Evolutionary conservation across 2,888 invertebrate genomes (phyloP), one percentile per base, ranked within the genome.

Genomic region (Tubulanus polymorphus): DNA sequence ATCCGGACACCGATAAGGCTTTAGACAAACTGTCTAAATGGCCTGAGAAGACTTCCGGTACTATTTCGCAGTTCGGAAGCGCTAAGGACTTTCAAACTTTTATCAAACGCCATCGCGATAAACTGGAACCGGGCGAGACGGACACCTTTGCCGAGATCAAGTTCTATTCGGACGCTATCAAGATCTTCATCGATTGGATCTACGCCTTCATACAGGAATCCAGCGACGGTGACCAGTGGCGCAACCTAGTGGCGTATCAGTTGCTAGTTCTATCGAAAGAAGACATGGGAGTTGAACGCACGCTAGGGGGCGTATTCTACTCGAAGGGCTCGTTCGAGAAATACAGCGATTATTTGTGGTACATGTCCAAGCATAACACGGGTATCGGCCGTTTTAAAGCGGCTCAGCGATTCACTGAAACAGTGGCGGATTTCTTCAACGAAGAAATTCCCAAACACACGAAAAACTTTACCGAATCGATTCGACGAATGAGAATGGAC

Each of bases 1-100:
- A 70, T 60, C 63, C 63, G 28, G 69, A 68, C 27, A 71, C 71
- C 1, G 71, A 71, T 55, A 55, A 61, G 5, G 64, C 66, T 0
- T 52, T 70, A 25, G 66, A 66, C 48, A 64, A 63, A 32, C 63
- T 71, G 29, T 63, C 68, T 0, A 60, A 61, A 12, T 41, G 41
- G 49, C 35, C 49, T 2, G 2, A 27, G n/a, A 30, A 26, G 6
- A 23, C 30, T 18, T 15, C 26, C 29, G 3, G 25, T 30, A 10
- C n/a, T 2, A 29, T 49, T 27, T 10, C 25, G 15, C 29, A 49
- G n/a, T 49, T 49, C 8, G 28, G 12, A 23, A 25, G 30, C 3
- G 15, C 29, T 8, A 15, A 27, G 3, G 49, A 49, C 20, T 49
- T 49, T 26, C 49, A 49, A 27, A 49, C 26, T 15, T 49, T 26